Conservation (phyloP, 2,888 invertebrate genomes). For the Urechis unicinctus region DNA sequence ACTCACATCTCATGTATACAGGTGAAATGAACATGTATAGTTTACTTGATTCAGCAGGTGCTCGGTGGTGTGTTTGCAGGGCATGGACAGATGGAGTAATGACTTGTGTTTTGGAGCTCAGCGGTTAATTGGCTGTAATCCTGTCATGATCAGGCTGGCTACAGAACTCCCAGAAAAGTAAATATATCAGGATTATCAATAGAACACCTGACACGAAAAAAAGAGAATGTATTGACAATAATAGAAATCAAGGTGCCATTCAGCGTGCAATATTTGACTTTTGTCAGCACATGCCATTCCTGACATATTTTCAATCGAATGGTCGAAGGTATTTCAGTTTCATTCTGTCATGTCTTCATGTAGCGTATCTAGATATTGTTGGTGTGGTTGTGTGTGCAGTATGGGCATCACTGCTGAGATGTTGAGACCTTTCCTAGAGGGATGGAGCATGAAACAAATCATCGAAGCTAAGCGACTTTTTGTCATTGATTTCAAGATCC, state of each 20-base stretch:
- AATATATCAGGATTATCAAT: slow-evolving; percentile 14
- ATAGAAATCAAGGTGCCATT: too few relatives aligned
- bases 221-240: too few relatives aligned
- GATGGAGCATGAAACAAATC: slow-evolving; percentile 35
- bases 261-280: too few relatives aligned
- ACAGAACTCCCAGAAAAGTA: slow-evolving; percentile 52
- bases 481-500: slow-evolving; percentile 42
- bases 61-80: slow-evolving; percentile 16
- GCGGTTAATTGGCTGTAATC: slow-evolving; percentile 52
- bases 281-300: too few relatives aligned
- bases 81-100: slow-evolving; percentile 23
- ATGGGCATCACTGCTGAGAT: slow-evolving; percentile 38
- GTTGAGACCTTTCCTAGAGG: slow-evolving; percentile 40
- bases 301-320: too few relatives aligned
- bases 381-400: too few relatives aligned
- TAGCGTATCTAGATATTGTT: too few relatives aligned
- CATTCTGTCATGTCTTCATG: too few relatives aligned
- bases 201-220: too few relatives aligned
- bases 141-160: slow-evolving; percentile 50
- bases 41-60: neutral
- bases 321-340: too few relatives aligned
- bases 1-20: too few relatives aligned
- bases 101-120: slow-evolving; percentile 49
- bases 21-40: too few relatives aligned
- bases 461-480: slow-evolving; percentile 43